Evolutionary conservation across 2,797 vertebrate species (phyloP), one percentile per base, ranked within the genome.

Genomic region (Cephalopachus bancanus): DNA sequence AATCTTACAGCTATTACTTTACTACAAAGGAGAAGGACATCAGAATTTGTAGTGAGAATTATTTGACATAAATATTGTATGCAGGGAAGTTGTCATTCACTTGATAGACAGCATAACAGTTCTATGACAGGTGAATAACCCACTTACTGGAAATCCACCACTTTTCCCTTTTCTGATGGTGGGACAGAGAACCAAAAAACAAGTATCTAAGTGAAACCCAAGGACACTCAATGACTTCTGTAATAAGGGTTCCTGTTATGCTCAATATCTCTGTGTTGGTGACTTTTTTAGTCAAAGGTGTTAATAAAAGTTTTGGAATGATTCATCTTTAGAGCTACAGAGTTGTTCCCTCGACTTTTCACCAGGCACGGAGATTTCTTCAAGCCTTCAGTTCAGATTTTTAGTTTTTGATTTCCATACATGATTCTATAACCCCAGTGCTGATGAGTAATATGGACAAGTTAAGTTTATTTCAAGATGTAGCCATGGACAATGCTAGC

Each of bases 381-480:
- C 72, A 57, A 85, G 37, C 20, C 51, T 57, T 62, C 53, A 83
- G 53, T 65, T 91, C 51, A 33, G 57, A 74, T 65, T 64, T 92
- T 53, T 93, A 75, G 86, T 37, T 92, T 62, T 87, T 76, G 33
- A 85, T 94, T 94, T 57, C 57, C 75, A 57, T 3, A 64, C 53
- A 78, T 75, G 67, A 76, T 89, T 62, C 30, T 9, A 51, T 28
- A 92, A 64, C 59, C 57, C 28, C 33, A 69, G 30, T 20, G 67
- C 49, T 22, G 30, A 51, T 33, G 33, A 83, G 11, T 15, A 83
- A 67, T 57, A 69, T 65, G 60, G 49, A 86, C 30, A 91, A 55
- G 59, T 72, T 26, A 65, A 22, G 37, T 74, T 92, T 94, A 76
- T 93, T 93, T 96, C 51, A 88, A 95, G 92, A 72, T 69, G 67